phyloP scores from a whole-genome alignment of 1,140 invertebrate genomes.

The Drosophila bocqueti region DNA sequence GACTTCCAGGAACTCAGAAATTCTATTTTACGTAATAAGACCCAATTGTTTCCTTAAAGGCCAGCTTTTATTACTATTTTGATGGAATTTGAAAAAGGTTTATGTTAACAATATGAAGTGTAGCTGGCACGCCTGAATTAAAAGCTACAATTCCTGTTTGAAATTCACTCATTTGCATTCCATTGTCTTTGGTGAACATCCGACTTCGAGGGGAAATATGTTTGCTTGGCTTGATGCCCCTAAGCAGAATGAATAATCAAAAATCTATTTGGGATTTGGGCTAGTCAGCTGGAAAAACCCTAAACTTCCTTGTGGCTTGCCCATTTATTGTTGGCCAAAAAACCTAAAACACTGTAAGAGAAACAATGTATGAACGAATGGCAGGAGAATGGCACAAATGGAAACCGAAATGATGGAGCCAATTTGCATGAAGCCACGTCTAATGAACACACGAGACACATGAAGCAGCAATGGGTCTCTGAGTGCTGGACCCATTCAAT shows the following conservation, averaged over 20 bases:
- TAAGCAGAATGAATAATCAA: conserved; percentile 24
- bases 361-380: conserved; percentile 7
- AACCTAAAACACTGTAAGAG: conserved; percentile 1
- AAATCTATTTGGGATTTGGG: conserved; percentile 30
- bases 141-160: not conserved
- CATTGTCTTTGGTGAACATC: conserved; percentile 20
- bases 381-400: conserved; percentile 17
- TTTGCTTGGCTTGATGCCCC: conserved; percentile 13
- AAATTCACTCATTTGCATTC: conserved; percentile 30
- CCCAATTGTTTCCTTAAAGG: not conserved
- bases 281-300: conserved; percentile 22
- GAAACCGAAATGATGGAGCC: conserved; percentile 23
- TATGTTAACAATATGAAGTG: not conserved
- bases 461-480: not conserved
- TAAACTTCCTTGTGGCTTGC: conserved; percentile 16
- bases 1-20: not conserved
- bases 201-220: conserved; percentile 5
- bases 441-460: conserved; percentile 61
- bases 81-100: not conserved
- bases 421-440: conserved; percentile 59
- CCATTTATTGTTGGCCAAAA: conserved; percentile 18
- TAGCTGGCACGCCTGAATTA: conserved; percentile 4
- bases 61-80: not conserved
- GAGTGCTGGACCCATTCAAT: conserved; percentile 57
- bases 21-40: not conserved